Evolutionary conservation across 1,140 invertebrate genomes (phyloP).

Genomic region (Pinna nobilis): DNA sequence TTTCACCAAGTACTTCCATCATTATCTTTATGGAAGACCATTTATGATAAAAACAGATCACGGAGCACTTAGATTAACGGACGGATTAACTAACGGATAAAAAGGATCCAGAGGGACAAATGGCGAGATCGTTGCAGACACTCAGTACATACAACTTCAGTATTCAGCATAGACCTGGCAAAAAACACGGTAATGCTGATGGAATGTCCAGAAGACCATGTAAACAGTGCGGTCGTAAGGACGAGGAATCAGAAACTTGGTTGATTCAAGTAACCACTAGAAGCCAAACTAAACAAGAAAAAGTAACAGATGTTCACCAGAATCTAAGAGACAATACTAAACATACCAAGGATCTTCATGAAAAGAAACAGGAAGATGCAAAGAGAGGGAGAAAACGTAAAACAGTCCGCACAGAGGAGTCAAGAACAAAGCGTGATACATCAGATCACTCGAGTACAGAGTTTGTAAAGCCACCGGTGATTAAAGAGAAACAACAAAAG

Average conservation of each 20-base stretch:
- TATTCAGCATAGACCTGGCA: slow-evolving; percentile 19
- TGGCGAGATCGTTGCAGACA: slow-evolving; percentile 48
- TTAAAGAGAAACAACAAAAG: too few species aligned
- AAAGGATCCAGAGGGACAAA: slow-evolving; percentile 30
- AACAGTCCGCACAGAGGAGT: too few species aligned
- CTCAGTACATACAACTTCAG: slow-evolving; percentile 6
- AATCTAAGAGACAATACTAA: background rate
- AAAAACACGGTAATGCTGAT: slow-evolving; percentile 10
- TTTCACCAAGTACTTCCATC: slow-evolving; percentile 11
- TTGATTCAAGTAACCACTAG: too few species aligned
- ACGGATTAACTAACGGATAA: slow-evolving; percentile 8
- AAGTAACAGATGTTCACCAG: background rate
- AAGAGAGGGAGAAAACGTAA: background rate
- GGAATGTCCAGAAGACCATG: slow-evolving; percentile 13
- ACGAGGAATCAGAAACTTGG: background rate
- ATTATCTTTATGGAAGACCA: background rate
- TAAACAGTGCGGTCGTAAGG: background rate
- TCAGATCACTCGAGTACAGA: too few species aligned
- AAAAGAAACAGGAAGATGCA: background rate
- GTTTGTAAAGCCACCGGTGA: too few species aligned
- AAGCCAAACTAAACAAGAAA: too few species aligned
- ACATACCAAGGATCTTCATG: background rate
- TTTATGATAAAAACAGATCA: slow-evolving; percentile 23
- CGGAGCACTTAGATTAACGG: slow-evolving; percentile 4
- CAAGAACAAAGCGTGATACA: too few species aligned